Evolutionary conservation across 1,140 invertebrate species (phyloP), one percentile per base, ranked within the genome.

Genomic region (Probaryconus sp.): DNA sequence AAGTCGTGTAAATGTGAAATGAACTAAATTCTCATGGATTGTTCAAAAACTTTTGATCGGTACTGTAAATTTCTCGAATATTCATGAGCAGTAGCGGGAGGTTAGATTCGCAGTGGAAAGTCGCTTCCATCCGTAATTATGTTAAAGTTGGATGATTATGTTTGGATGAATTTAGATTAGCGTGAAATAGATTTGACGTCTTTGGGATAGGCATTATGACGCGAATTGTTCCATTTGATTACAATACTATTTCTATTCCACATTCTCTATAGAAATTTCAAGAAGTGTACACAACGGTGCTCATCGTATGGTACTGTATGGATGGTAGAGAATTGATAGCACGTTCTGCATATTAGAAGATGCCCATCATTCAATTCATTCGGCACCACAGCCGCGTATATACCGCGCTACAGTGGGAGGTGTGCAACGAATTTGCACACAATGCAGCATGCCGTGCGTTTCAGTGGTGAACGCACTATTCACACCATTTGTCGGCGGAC

Each of bases 301-400:
- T 48, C n/a, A n/a, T n/a, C n/a, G n/a, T n/a, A n/a, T n/a, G n/a
- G n/a, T n/a, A n/a, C n/a, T n/a, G n/a, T n/a, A 63, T 64, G 37
- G 74, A 72, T 28, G 37, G 61, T 75, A 69, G 37, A 68, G 68
- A 83, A 83, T 79, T 82, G 79, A 79, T 78, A 79, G 75, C 70
- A 79, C 79, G 76, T 61, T 65, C 77, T 80, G 77, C 83, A 81
- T 81, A 82, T 83, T 76, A 81, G 75, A 82, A 82, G 81, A 81
- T 76, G 64, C 74, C 76, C 73, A 81, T 72, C 75, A 79, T 82
- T 79, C 76, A 81, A 81, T 83, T 79, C 73, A 63, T 69, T 51
- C 58, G 63, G 71, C 70, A 53, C 70, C 45, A 30, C 63, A 37
- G 33, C 53, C 31, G 35, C 24, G 18, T 51, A 50, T 45, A 56